Evolutionary conservation across 2,797 vertebrate genomes (phyloP), one percentile per base, ranked within the genome.

Genomic region (Ptychadena robeensis): DNA sequence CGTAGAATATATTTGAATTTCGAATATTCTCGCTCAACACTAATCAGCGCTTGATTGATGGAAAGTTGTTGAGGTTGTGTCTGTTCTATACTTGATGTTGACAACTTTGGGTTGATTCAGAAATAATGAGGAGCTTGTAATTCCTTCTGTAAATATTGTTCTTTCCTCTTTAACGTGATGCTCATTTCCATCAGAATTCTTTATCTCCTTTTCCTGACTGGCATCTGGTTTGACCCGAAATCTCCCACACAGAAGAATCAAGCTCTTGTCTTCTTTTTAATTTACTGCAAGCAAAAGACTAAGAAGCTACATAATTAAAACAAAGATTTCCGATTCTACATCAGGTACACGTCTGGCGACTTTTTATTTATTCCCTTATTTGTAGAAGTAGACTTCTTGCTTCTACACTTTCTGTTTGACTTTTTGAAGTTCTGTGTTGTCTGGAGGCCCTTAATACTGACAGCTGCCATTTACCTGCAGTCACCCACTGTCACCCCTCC

Each of bases 291-390:
- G 27, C 44, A 78, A 82, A 35, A 78, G 67, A 37, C 57, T 71
- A 77, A 71, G 48, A 61, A 65, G 57, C 73, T 63, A 78, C 74
- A 77, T 82, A 64, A 82, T 82, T 82, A 75, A 82, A 75, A 75
- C 71, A 82, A 82, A 72, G 73, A 78, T 78, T 77, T 82, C 66
- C 66, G 37, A 82, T 82, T 65, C 25, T 57, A 66, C 57, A 71
- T 72, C 81, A 77, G 74, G 57, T 77, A 59, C 32, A 34, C 63
- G 34, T 22, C 44, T 71, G 57, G 14, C 30, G 1, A 38, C 34
- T 30, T 25, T n/a, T 34, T 48, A 48, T 66, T 66, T 68, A 35
- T 72, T 83, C n/a, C 18, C 14, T 66, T 78, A 30, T 66, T 64
- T 65, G 38, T n/a, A 31, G 14, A 66, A 65, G 57, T 31, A 65